A percentile compares a stretch with the other conserved stretches of the same genome.
phyloP scores from a whole-genome alignment of 2,888 invertebrate genomes.

The Spicauda simplicius region DNA sequence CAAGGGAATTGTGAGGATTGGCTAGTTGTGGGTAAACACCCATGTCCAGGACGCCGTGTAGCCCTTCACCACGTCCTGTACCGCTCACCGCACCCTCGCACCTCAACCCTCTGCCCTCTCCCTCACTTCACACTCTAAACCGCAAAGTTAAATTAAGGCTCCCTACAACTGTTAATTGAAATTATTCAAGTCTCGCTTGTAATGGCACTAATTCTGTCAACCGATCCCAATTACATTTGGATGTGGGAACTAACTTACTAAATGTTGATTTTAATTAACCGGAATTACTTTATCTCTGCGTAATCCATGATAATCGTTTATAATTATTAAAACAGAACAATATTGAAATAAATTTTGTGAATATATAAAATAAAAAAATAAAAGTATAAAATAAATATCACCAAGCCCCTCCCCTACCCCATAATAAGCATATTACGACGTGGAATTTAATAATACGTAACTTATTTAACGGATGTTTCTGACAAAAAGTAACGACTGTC shows the following conservation, averaged over 20 bases:
- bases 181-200: constrained; percentile 15
- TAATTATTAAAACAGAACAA: no score
- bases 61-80: background rate
- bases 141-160: constrained; percentile 28
- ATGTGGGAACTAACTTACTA: background rate
- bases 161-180: constrained; percentile 23
- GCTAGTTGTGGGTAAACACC: background rate
- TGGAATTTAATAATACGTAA: no score
- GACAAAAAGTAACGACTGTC: no score
- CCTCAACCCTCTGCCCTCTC: background rate
- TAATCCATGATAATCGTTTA: no score
- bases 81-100: constrained; percentile 5
- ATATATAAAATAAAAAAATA: no score
- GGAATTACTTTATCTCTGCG: no score
- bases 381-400: no score
- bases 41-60: background rate
- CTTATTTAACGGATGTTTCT: no score
- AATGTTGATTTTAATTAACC: background rate
- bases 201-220: background rate
- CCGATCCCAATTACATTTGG: background rate
- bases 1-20: background rate
- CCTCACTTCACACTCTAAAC: constrained; percentile 19
- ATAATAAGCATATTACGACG: no score
- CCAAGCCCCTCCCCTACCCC: no score
- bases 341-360: no score